Percentiles rank a stretch among this genome's conserved stretches.
These are phyloP conservation scores for Ciconia maguari DNA, from an alignment of 2,113 vertebrate species.

Conservation along the genomic window DNA sequence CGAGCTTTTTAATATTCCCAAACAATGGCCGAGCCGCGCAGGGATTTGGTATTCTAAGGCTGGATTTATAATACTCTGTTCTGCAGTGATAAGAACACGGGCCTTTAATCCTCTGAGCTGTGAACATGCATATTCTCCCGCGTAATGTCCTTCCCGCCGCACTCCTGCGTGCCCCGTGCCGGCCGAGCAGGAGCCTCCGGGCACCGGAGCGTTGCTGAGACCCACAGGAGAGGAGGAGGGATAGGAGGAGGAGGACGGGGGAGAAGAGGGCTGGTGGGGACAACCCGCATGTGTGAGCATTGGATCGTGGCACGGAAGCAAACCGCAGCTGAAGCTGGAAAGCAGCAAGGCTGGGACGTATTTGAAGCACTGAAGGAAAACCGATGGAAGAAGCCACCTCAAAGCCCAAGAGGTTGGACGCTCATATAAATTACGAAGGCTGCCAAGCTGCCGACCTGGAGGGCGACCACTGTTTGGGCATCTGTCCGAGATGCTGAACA, in stretches of 20 bases:
- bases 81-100: conserved; percentile 79
- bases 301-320: not conserved
- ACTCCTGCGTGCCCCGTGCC: not conserved
- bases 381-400: not conserved
- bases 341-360: not conserved
- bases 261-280: not conserved
- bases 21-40: conserved; percentile 68
- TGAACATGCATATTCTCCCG: conserved; percentile 80
- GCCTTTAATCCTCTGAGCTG: conserved; percentile 82
- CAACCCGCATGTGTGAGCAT: fast-evolving
- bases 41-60: conserved; percentile 81
- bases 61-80: conserved; percentile 85
- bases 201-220: not conserved
- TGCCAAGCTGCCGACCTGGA: not conserved
- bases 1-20: conserved; percentile 78
- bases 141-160: conserved; percentile 69
- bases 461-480: fast-evolving
- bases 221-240: not conserved
- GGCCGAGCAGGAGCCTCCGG: fast-evolving
- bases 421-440: not conserved
- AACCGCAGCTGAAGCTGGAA: not conserved
- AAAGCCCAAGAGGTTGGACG: not conserved
- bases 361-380: not conserved
- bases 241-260: not conserved
- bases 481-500: not conserved